phyloP scores from a whole-genome alignment of 2,113 vertebrate species.

The Eptatretus burgeri region DNA sequence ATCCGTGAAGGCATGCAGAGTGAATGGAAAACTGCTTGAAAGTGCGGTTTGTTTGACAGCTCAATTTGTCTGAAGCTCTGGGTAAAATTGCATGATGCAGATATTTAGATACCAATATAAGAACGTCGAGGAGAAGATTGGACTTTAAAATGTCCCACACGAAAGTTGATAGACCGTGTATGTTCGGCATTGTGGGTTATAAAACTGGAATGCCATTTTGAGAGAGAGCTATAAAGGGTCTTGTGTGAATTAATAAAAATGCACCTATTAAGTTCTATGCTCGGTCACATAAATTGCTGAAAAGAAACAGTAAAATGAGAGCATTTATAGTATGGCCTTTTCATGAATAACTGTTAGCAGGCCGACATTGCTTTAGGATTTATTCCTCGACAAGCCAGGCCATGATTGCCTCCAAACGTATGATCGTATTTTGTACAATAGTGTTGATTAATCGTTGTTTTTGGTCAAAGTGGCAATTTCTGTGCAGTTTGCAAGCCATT shows the following conservation, averaged over 20 bases:
- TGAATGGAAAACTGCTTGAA: no score
- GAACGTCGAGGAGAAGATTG: conserved; percentile 5
- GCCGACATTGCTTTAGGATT: no score
- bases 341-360: no score
- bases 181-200: background rate
- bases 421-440: no score
- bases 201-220: background rate
- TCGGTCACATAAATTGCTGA: conserved; percentile 3
- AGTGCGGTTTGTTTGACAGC: background rate
- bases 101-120: conserved; percentile 6
- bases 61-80: conserved; percentile 1
- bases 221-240: conserved; percentile 2
- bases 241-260: conserved; percentile 1
- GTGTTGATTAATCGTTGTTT: no score
- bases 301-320: conserved; percentile 3
- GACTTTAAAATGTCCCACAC: conserved; percentile 3
- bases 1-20: no score
- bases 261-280: conserved; percentile 1
- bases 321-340: background rate
- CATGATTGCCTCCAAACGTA: no score
- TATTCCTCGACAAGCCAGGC: no score
- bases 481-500: no score
- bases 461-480: no score
- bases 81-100: conserved; percentile 5
- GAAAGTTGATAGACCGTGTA: conserved; percentile 2